Conservation (phyloP, 1,140 invertebrate species). For the Druon quercuslanigerum region DNA sequence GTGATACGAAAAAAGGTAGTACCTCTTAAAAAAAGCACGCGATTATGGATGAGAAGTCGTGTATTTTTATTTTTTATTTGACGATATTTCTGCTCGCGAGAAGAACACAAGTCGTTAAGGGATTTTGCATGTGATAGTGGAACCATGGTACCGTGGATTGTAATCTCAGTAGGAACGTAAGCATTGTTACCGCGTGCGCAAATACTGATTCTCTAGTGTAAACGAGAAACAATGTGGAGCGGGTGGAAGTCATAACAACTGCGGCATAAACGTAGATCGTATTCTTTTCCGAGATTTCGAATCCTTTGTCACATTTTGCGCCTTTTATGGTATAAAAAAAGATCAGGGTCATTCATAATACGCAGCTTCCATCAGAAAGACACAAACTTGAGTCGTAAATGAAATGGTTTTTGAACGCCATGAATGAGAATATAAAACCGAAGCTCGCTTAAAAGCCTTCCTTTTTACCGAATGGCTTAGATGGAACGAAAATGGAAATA, state of each 20-base stretch:
- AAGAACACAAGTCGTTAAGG: not conserved
- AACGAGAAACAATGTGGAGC: slow-evolving; percentile 23
- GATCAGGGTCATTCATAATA: slow-evolving; percentile 28
- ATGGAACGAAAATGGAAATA: not conserved
- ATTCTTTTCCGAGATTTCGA: slow-evolving; percentile 34
- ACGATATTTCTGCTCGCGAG: slow-evolving; percentile 1
- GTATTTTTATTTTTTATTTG: slow-evolving; percentile 5
- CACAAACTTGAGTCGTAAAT: slow-evolving; percentile 29
- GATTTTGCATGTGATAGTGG: slow-evolving; percentile 13
- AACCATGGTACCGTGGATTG: slow-evolving; percentile 8
- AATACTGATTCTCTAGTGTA: slow-evolving; percentile 29
- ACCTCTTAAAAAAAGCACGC: not conserved
- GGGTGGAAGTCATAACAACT: slow-evolving; percentile 23
- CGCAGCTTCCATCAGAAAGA: slow-evolving; percentile 24
- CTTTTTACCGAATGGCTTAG: slow-evolving; percentile 7
- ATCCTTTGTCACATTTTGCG: slow-evolving; percentile 33
- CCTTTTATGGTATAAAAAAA: slow-evolving; percentile 19
- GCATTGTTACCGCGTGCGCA: slow-evolving; percentile 25
- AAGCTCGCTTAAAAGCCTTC: slow-evolving; percentile 11
- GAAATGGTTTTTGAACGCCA: slow-evolving; percentile 26
- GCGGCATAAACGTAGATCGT: slow-evolving; percentile 26
- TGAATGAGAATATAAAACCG: slow-evolving; percentile 10
- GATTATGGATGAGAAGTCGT: slow-evolving; percentile 9
- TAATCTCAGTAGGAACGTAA: slow-evolving; percentile 11
- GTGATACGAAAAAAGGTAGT: not conserved